Conservation (phyloP, 2,888 invertebrate genomes). For the Unio pictorum region DNA sequence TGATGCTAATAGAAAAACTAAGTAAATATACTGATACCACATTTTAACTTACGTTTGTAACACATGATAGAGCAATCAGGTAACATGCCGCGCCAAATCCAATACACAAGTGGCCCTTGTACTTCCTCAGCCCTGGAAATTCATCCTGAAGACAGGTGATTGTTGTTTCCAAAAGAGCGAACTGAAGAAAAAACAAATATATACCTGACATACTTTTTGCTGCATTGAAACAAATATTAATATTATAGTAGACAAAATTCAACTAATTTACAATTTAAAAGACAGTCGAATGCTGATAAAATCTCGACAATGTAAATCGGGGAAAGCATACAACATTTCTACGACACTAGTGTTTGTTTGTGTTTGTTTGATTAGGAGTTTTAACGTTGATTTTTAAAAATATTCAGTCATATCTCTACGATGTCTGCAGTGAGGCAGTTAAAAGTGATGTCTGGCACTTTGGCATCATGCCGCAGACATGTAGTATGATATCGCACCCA, state of each 20-base stretch:
- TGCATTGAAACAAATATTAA: not conserved
- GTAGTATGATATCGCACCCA: no score
- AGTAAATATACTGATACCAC: no score
- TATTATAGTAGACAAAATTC: not conserved
- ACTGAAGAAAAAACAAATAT: conserved; percentile 47
- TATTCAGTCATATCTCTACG: no score
- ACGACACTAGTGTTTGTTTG: no score
- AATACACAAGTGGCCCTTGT: conserved; percentile 44
- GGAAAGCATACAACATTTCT: no score
- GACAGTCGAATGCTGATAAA: not conserved
- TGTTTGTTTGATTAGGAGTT: no score
- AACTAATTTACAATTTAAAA: not conserved
- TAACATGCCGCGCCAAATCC: conserved; percentile 35
- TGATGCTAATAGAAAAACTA: no score
- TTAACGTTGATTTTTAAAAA: no score
- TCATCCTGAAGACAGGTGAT: conserved; percentile 67
- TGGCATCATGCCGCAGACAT: no score
- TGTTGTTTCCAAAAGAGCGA: conserved; percentile 68
- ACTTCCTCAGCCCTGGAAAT: conserved; percentile 69
- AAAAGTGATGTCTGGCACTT: no score
- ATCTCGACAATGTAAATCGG: no score
- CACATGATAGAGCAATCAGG: conserved; percentile 46
- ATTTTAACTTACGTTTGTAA: conserved; percentile 40
- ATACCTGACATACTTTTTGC: not conserved
- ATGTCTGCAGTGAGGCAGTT: no score